These are phyloP conservation scores for Sisor rabdophorus DNA, from an alignment of 2,113 vertebrate genomes.

Conservation along the genomic window DNA sequence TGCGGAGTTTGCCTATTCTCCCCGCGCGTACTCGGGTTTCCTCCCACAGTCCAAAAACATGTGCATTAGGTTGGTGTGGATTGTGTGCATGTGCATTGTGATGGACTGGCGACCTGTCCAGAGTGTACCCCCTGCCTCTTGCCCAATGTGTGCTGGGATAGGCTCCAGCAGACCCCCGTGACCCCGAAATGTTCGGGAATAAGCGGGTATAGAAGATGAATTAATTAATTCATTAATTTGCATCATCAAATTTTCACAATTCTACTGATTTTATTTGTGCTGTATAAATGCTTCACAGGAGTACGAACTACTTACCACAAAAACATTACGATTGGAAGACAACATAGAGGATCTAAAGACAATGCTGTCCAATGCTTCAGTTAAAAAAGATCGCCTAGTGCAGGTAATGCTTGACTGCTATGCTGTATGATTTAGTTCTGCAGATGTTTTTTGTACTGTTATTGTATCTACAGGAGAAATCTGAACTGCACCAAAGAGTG, in stretches of 20 bases:
- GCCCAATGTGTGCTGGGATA: no score
- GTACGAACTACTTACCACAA: constrained; percentile 65
- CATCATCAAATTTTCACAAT: not conserved
- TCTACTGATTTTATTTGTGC: not conserved
- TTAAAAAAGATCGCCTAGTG: constrained; percentile 59
- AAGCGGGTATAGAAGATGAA: no score
- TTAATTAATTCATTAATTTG: no score
- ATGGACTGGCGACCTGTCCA: no score
- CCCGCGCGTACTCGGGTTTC: no score
- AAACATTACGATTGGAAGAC: constrained; percentile 63
- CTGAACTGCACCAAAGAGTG: constrained; percentile 54
- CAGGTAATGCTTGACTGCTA: constrained; percentile 51
- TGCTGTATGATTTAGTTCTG: not conserved
- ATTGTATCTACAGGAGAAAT: constrained; percentile 58
- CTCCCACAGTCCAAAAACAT: no score
- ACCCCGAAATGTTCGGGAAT: no score
- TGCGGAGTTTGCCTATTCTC: no score
- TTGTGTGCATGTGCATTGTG: no score
- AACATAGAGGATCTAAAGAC: constrained; percentile 59
- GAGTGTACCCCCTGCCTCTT: no score
- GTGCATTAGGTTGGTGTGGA: no score
- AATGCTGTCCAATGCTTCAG: constrained; percentile 52
- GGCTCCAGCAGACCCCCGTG: no score
- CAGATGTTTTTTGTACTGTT: not conserved
- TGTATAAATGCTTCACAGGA: constrained; percentile 58